Conservation (phyloP, 2,113 vertebrate genomes). For the Poeciliopsis turrubarensis region DNA sequence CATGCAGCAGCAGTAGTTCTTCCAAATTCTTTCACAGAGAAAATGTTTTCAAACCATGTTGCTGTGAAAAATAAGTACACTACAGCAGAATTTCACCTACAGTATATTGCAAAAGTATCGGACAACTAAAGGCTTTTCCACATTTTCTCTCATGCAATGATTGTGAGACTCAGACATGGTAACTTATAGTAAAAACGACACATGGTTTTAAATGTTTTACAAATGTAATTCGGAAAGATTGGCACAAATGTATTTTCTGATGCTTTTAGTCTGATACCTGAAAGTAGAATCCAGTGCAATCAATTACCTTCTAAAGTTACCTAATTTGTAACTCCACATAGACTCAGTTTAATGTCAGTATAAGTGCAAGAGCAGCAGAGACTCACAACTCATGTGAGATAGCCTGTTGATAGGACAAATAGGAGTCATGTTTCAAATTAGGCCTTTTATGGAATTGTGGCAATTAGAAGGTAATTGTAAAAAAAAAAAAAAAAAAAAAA, state of each 20-base stretch:
- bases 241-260: too few species aligned
- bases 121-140: too few species aligned
- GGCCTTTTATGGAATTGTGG: background rate
- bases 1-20: conserved; percentile 37
- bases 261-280: too few species aligned
- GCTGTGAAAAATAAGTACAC: conserved; percentile 12
- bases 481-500: too few species aligned
- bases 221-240: too few species aligned
- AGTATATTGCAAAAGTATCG: background rate
- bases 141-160: background rate
- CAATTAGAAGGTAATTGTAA: background rate
- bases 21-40: conserved; percentile 40
- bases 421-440: background rate
- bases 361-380: background rate
- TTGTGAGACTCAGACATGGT: conserved; percentile 2
- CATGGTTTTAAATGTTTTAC: too few species aligned
- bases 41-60: conserved; percentile 45
- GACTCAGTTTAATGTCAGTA: background rate
- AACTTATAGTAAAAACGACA: too few species aligned
- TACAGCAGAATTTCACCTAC: background rate
- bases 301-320: background rate
- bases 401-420: background rate
- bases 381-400: background rate
- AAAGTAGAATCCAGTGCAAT: too few species aligned
- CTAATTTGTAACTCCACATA: background rate